Percentiles rank a stretch among this genome's conserved stretches.
phyloP scores from a whole-genome alignment of 2,888 invertebrate species.

The Dryobota labecula region DNA sequence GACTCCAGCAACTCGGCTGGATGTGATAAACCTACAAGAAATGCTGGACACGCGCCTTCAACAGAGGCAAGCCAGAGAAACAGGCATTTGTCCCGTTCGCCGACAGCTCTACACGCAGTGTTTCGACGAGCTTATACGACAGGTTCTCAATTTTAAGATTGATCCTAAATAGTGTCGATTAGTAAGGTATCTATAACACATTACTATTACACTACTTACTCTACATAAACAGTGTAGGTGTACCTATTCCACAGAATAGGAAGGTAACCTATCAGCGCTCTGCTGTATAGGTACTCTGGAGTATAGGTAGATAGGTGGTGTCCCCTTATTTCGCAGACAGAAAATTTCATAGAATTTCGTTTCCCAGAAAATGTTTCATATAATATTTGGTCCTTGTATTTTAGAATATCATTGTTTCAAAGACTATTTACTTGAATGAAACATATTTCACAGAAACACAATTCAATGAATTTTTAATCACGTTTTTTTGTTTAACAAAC shows the following conservation, averaged over 20 bases:
- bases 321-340: no score
- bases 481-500: no score
- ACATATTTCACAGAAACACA: no score
- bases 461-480: no score
- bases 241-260: background rate
- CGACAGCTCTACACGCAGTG: constrained; percentile 98
- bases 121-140: constrained; percentile 93
- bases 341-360: no score
- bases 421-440: no score
- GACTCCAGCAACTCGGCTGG: constrained; percentile 98
- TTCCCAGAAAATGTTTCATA: no score
- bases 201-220: background rate
- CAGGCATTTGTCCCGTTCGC: constrained; percentile 98
- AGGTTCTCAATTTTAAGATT: constrained; percentile 71
- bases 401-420: no score
- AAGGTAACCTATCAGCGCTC: background rate
- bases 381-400: no score
- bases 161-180: background rate
- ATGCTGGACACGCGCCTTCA: constrained; percentile 97
- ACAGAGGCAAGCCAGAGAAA: constrained; percentile 98
- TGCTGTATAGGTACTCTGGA: background rate
- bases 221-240: background rate
- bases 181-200: background rate
- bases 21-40: constrained; percentile 99
- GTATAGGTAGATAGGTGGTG: background rate